Evolutionary conservation across 2,797 vertebrate species (phyloP), one percentile per base, ranked within the genome.

Genomic region (Phoxinus dragarum): DNA sequence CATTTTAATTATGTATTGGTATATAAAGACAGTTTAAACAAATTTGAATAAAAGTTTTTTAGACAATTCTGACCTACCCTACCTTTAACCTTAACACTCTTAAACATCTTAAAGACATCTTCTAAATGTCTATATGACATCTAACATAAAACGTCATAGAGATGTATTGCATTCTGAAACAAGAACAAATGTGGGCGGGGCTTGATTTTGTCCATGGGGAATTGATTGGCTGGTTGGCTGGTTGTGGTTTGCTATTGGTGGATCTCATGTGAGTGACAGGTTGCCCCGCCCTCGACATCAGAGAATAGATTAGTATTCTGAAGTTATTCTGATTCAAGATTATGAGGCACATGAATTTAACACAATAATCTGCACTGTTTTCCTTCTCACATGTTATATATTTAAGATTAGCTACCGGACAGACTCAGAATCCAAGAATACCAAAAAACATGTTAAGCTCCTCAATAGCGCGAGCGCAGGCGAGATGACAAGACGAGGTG

Each of bases 401-500:
- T 31, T 34, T 14, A 16, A 64, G 12, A 59, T n/a, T 59, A n/a
- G 47, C 16, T 0, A 64, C 12, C 3, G 59, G 59, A 61, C n/a
- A 31, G 27, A 31, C 27, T 31, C 27, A 34, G 14, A 66, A 66
- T 66, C 61, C 31, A 34, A 66, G 61, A 66, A 66, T 34, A 7
- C 61, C 31, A 7, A 34, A 34, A 66, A 14, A 6, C 14, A 34
- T 7, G 31, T 66, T 8, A 49, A 66, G 6, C 64, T 34, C 64
- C 31, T 31, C 8, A 66, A 56, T n/a, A 76, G 52, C 0, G 3
- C 1, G 6, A 72, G 27, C 36, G 68, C 59, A 59, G 81, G 54
- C 6, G 81, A 74, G 81, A 82, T 64, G 71, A 82, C 54, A 17
- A 12, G 40, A 36, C 19, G 61, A 66, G 27, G 27, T 34, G 21